Conservation (phyloP, 2,797 vertebrate genomes). For the Gobionotothen gibberifrons region DNA sequence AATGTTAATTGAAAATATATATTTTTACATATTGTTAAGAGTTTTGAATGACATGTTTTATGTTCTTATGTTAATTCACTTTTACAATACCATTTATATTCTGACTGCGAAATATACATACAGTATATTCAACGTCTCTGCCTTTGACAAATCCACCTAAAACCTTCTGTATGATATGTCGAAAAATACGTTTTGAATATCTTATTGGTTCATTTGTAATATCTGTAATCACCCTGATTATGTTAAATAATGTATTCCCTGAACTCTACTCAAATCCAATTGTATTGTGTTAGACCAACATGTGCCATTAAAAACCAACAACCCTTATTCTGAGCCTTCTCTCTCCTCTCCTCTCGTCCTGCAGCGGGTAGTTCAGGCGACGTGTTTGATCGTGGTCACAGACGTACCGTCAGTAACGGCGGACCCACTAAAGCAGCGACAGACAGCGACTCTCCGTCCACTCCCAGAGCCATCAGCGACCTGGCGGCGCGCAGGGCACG, state of each 20-base stretch:
- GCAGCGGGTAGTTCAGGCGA: slow-evolving; percentile 86
- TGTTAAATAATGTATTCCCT: too few species aligned
- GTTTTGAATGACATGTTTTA: neutral
- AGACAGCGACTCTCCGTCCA: slow-evolving; percentile 78
- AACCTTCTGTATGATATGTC: neutral
- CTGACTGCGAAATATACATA: neutral
- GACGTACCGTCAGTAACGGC: slow-evolving; percentile 77
- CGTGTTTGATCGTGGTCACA: slow-evolving; percentile 73
- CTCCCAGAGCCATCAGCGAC: slow-evolving; percentile 95
- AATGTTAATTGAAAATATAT: too few species aligned
- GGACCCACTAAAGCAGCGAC: slow-evolving; percentile 38
- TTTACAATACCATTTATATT: neutral
- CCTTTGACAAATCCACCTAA: neutral
- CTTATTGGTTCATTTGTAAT: neutral
- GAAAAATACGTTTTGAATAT: neutral
- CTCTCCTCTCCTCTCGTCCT: slow-evolving; percentile 37
- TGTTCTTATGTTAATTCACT: neutral
- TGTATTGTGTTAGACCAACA: neutral
- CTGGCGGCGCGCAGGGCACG: slow-evolving; percentile 94
- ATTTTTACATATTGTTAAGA: neutral
- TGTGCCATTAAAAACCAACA: neutral
- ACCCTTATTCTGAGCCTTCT: neutral
- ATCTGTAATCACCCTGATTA: neutral
- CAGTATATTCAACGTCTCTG: neutral
- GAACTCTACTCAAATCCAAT: neutral